Evolutionary conservation across 2,888 invertebrate species (phyloP).

Genomic region (Azorinus chamasolen): DNA sequence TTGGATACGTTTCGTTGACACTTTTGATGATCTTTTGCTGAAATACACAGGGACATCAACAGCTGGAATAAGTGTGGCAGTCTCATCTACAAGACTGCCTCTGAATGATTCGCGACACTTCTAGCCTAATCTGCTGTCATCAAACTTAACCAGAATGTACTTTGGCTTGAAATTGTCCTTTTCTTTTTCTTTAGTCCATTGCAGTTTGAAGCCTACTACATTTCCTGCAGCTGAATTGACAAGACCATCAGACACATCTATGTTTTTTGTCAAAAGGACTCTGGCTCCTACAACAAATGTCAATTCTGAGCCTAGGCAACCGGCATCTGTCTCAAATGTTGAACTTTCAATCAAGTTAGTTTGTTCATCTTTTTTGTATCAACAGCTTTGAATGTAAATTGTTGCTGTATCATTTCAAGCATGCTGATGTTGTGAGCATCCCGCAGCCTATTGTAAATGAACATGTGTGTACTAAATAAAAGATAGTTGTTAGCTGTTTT

Average conservation of each 20-base stretch:
- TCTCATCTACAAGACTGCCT: neutral
- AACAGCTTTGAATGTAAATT: conserved; percentile 32
- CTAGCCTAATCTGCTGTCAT: conserved; percentile 15
- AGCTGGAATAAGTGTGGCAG: conserved; percentile 2
- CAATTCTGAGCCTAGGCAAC: conserved; percentile 24
- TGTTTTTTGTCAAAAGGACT: conserved; percentile 43
- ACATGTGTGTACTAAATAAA: conserved; percentile 28
- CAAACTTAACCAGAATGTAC: conserved; percentile 32
- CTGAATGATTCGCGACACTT: neutral
- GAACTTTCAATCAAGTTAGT: conserved; percentile 23
- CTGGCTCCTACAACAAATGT: conserved; percentile 25
- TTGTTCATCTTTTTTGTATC: conserved; percentile 46
- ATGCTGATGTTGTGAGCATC: conserved; percentile 32
- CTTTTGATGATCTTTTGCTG: too few relatives aligned
- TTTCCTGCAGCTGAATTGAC: conserved; percentile 35
- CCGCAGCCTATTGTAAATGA: conserved; percentile 11
- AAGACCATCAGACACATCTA: conserved; percentile 45
- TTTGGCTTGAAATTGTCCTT: conserved; percentile 27
- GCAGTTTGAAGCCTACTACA: conserved; percentile 20
- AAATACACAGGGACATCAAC: neutral
- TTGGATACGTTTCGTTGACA: too few relatives aligned
- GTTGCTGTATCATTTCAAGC: conserved; percentile 17
- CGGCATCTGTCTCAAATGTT: conserved; percentile 14
- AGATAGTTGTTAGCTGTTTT: conserved; percentile 24
- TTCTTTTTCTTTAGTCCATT: conserved; percentile 1